Evolutionary conservation across 2,797 vertebrate genomes (phyloP), one percentile per base, ranked within the genome.

Genomic region (Onychomys leucogaster): DNA sequence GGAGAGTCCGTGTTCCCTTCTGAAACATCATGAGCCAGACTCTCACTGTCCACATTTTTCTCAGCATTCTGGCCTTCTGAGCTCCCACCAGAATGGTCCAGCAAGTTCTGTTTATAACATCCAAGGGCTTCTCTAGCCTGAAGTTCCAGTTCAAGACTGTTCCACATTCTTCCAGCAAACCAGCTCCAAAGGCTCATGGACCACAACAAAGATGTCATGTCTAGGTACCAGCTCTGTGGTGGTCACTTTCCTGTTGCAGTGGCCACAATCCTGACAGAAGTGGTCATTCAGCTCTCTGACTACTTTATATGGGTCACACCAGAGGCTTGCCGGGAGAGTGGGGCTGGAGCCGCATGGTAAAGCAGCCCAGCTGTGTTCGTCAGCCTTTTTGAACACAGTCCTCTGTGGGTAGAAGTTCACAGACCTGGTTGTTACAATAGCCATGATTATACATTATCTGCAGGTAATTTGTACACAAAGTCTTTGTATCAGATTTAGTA

Each of bases 401-500:
- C 61, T 85, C 37, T 75, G 6, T 4, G 11, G 59, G 59, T 52
- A 3, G 73, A 82, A 27, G 80, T 96, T 94, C 73, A 93, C 90
- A 86, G 82, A 23, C 67, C 73, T 27, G 29, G 94, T 90, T 90
- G 76, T 94, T 94, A 63, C 2, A 73, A 46, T 71, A 73, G 25
- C 49, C 23, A 3, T 89, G 78, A 13, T 34, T 86, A 3, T 78
- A 49, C 67, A 82, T 81, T 63, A 43, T 96, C 46, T 29, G 73
- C n/a, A 46, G 90, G 46, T 73, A 82, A 94, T 86, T 85, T 85
- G 55, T 52, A 90, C n/a, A 14, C 73, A 23, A 59, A 82, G 65
- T 82, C 76, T 93, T 93, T 82, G 43, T 87, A 46, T 96, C 46
- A 92, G 65, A 37, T 77, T 94, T 85, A 75, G 61, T 65, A 12